Conservation (phyloP, 2,113 vertebrate species). For the Emydocephalus ijimae region DNA sequence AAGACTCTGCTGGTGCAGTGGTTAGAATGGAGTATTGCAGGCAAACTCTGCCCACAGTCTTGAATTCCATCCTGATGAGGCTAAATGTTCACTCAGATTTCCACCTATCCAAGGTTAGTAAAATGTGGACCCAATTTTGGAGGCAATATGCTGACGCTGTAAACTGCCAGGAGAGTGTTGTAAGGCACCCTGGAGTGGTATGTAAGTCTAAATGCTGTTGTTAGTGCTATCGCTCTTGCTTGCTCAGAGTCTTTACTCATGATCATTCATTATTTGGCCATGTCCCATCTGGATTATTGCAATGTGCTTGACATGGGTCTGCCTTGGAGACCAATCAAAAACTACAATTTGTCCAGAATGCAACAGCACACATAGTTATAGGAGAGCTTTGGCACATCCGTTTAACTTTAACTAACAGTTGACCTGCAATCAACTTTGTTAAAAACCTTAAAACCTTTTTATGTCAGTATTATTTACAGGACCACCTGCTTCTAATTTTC, state of each 20-base stretch:
- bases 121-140: not conserved
- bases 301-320: not conserved
- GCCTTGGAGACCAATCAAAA: not conserved
- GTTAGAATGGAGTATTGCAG: not conserved
- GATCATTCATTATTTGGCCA: not conserved
- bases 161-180: not conserved
- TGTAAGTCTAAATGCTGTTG: not conserved
- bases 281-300: not conserved
- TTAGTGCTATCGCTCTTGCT: not conserved
- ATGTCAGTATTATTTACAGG: not conserved
- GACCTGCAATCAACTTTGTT: not conserved
- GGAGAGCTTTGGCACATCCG: not conserved
- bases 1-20: not conserved
- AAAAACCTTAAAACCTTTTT: not conserved
- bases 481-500: not conserved
- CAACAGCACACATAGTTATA: not conserved
- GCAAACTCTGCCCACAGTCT: not conserved
- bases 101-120: not conserved
- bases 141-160: not conserved
- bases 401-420: not conserved
- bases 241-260: not conserved
- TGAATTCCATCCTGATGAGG: not conserved
- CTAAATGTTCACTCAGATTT: not conserved
- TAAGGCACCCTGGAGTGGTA: not conserved
- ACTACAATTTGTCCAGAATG: not conserved